Evolutionary conservation across 2,113 vertebrate genomes (phyloP), one percentile per base, ranked within the genome.

Genomic region (Lepus timidus): DNA sequence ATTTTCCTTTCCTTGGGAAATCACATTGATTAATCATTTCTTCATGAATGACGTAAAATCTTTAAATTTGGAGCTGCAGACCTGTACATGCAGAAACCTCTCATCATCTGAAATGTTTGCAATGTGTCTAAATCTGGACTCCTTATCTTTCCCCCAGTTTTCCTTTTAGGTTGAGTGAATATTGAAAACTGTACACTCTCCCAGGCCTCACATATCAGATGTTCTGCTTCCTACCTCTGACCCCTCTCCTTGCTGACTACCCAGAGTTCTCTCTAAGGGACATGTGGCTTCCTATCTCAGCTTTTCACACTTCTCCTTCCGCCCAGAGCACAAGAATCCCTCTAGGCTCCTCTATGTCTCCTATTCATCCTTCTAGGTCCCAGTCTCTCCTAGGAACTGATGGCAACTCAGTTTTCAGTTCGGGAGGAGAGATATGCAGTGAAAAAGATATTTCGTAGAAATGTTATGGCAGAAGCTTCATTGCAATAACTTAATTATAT

Each of bases 271-370:
- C 62, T n/a, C 61, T 67, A 9, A 1, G 3, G 20, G 31, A 85
- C 14, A 44, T 3, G 1, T 1, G 20, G 19, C 14, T 51, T 64
- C n/a, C n/a, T 1, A 10, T 64, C 23, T 52, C n/a, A n/a, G 2
- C 23, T 1, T 44, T 70, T 61, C 3, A 14, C 17, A 36, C 14
- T 13, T 2, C 1, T 76, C 17, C 19, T 36, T 74, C 71, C 22
- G 1, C 25, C 58, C 58, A 36, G 5, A 90, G 2, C 62, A 5
- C 12, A 68, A 6, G 11, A 36, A 33, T 79, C 29, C 8, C 36
- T 49, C 70, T 58, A 29, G 58, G 39, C 51, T 31, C 10, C 23
- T 51, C 33, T 64, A 19, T 33, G 0, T 20, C 6, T 88, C 36
- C 73, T 39, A 14, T 0, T 64, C 33, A 55, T 49, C 2, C 27